Conservation (phyloP, 2,113 vertebrate species). For the Rhinopithecus roxellana region DNA sequence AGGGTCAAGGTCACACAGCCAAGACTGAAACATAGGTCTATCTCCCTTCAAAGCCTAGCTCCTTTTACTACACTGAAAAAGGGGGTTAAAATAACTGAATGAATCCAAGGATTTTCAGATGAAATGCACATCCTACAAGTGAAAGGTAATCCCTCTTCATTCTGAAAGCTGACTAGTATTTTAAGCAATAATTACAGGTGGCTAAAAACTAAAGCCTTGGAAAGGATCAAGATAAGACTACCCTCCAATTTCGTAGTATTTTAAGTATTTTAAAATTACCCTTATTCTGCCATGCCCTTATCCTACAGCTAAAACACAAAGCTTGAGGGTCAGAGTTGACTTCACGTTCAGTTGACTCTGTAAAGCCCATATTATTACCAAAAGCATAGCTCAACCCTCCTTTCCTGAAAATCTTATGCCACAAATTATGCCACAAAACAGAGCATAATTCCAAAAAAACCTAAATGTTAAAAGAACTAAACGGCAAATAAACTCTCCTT, state of each 20-base stretch:
- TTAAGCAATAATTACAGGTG: background rate
- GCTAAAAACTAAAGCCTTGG: background rate
- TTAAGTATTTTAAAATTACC: background rate
- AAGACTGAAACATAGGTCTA: background rate
- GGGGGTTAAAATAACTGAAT: background rate
- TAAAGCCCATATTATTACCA: background rate
- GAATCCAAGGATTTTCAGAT: background rate
- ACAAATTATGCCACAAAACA: conserved; percentile 10
- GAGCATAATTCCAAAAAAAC: background rate
- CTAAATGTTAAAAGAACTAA: background rate
- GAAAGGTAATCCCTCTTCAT: background rate
- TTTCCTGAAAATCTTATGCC: background rate
- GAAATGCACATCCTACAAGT: background rate
- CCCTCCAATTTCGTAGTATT: background rate
- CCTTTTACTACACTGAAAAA: background rate
- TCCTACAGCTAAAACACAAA: background rate
- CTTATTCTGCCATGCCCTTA: background rate
- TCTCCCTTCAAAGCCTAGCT: background rate
- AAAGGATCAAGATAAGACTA: background rate
- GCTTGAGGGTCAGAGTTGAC: background rate
- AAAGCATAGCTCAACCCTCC: background rate
- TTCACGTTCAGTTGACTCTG: background rate
- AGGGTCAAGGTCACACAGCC: background rate
- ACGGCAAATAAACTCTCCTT: background rate
- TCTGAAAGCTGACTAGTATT: background rate